These are phyloP conservation scores for Eulemur rubriventer DNA, from an alignment of 2,797 vertebrate genomes.

Conservation along the genomic window DNA sequence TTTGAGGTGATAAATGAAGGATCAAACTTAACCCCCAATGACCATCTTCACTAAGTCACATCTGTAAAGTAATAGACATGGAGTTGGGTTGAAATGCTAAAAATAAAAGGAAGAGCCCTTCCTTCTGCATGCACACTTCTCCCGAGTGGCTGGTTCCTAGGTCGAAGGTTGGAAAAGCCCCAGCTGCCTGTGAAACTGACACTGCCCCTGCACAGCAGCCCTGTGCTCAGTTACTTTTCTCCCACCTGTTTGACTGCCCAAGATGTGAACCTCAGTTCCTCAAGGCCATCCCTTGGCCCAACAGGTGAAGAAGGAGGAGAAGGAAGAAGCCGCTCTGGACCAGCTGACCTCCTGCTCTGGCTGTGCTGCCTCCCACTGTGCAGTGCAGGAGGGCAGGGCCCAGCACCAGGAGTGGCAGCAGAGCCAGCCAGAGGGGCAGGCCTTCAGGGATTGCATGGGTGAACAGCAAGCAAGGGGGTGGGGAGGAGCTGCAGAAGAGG, in stretches of 20 bases:
- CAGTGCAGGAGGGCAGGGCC: constrained; percentile 95
- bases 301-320: constrained; percentile 53
- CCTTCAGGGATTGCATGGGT: constrained; percentile 93
- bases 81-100: neutral
- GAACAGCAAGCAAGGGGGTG: constrained; percentile 83
- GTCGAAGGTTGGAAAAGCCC: neutral
- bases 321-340: constrained; percentile 92
- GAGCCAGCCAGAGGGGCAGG: constrained; percentile 90
- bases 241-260: neutral
- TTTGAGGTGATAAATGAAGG: neutral
- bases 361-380: constrained; percentile 90
- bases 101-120: neutral
- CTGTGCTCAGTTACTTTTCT: neutral
- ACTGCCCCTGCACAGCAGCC: neutral
- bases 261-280: constrained; percentile 82
- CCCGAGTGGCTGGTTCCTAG: neutral
- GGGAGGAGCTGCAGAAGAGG: constrained; percentile 81
- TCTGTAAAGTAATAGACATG: neutral
- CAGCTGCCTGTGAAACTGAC: neutral
- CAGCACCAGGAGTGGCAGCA: constrained; percentile 93
- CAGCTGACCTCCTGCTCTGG: constrained; percentile 91
- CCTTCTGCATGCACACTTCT: neutral
- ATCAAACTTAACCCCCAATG: neutral
- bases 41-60: neutral
- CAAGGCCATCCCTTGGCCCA: constrained; percentile 87